Evolutionary conservation across 1,140 invertebrate genomes (phyloP), one percentile per base, ranked within the genome.

Genomic region (Drosophila pseudoananassae): DNA sequence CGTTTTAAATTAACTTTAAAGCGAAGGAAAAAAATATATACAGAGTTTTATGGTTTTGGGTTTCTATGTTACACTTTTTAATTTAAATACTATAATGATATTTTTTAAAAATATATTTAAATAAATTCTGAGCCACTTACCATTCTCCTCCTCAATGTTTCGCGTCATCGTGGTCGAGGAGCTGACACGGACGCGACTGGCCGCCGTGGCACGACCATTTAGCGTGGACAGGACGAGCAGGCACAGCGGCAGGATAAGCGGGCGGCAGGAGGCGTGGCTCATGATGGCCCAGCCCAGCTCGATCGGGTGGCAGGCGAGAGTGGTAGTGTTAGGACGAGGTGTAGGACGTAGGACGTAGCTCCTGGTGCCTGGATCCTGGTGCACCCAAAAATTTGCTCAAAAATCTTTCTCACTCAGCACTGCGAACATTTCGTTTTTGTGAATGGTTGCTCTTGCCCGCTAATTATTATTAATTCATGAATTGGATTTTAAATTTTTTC

Each of bases 121-220:
- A 20, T 20, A 20, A 3, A n/a, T n/a, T 36, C 9, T 36, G 9
- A 1, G 20, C 8, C 33, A 91, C 90, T 91, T 66, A 91, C 90
- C 90, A 57, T 91, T 91, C 69, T 91, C 90, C 60, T 91, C 90
- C 52, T 91, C 90, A 43, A 91, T 91, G 66, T 91, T 91, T 23
- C 90, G 79, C 33, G 80, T 90, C 90, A 91, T 91, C 38, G 84
- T 69, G n/a, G 83, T 88, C 5, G 90, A 90, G 49, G 85, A 84
- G 52, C 87, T 91, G 75, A 88, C 87, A 12, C 90, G 90, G 49
- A 80, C 87, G 69, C 90, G 90, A 72, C 85, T 70, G 54, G 90
- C 84, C 68, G 76, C 76, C 46, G 77, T 71, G 65, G 82, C 82
- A 17, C 47, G 64, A 50, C 74, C 81, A 61, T 70, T 78, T 23